These are phyloP conservation scores for Micromesistius poutassou DNA, from an alignment of 2,797 vertebrate species.

Conservation along the genomic window DNA sequence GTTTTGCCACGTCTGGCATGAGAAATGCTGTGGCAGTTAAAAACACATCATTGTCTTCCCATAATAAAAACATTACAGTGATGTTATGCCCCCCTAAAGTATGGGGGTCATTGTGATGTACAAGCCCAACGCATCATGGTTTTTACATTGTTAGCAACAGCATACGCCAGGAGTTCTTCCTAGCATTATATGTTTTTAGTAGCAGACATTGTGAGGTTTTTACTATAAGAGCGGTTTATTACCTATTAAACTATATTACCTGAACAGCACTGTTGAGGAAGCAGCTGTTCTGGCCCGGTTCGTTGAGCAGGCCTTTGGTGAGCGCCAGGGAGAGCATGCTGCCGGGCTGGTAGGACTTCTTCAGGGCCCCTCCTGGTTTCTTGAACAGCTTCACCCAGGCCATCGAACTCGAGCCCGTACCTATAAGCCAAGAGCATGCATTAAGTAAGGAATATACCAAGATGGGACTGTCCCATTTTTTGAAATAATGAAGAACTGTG, in stretches of 20 bases:
- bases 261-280: constrained; percentile 98
- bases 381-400: constrained; percentile 95
- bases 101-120: background rate
- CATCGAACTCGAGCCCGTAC: constrained; percentile 76
- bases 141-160: background rate
- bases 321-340: constrained; percentile 93
- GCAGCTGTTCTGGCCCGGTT: constrained; percentile 96
- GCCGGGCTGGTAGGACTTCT: constrained; percentile 92
- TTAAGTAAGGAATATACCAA: too few relatives aligned
- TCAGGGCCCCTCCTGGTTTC: constrained; percentile 86
- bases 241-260: constrained; percentile 64
- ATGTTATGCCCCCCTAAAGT: background rate
- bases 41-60: too few relatives aligned
- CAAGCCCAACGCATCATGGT: background rate
- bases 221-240: background rate
- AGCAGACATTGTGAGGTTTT: background rate
- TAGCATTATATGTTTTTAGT: background rate
- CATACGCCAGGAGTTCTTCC: background rate
- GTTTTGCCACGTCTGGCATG: background rate
- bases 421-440: constrained; percentile 23
- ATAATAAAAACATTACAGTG: background rate
- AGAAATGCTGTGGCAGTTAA: too few relatives aligned
- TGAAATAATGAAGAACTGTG: too few relatives aligned
- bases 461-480: too few relatives aligned
- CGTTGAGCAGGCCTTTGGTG: constrained; percentile 93